Conservation (phyloP, 1,140 invertebrate species). For the Cydia amplana region DNA sequence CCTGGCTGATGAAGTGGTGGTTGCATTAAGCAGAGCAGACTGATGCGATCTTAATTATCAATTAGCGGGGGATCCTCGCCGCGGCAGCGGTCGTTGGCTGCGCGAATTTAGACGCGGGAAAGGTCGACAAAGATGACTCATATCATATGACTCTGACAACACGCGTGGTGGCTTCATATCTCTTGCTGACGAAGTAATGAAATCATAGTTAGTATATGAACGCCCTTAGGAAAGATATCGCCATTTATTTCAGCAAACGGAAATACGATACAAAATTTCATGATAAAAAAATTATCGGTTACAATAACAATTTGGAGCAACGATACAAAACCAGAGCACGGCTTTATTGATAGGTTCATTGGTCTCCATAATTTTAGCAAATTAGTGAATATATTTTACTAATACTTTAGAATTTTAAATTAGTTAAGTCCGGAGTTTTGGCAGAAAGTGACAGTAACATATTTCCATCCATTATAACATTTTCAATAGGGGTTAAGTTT, state of each 20-base stretch:
- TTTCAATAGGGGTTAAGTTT: neutral
- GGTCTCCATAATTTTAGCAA: neutral
- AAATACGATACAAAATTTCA: neutral
- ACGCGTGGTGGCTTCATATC: slow-evolving; percentile 1
- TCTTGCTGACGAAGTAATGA: neutral
- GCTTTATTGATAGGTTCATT: too few relatives aligned
- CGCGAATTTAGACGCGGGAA: slow-evolving; percentile 67
- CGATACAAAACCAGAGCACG: too few relatives aligned
- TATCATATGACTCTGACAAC: slow-evolving; percentile 40
- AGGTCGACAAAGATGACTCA: slow-evolving; percentile 64
- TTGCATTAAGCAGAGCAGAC: slow-evolving; percentile 15
- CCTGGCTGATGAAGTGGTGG: slow-evolving; percentile 11
- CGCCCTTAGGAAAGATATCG: neutral
- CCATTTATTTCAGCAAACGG: neutral
- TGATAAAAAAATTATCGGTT: too few relatives aligned
- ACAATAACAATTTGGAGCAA: too few relatives aligned
- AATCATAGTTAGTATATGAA: too few relatives aligned
- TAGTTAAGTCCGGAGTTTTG: too few relatives aligned
- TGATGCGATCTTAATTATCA: slow-evolving; percentile 33
- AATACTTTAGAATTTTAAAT: too few relatives aligned
- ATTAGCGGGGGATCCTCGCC: slow-evolving; percentile 26
- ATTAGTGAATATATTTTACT: neutral
- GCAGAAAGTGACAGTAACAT: too few relatives aligned
- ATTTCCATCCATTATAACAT: neutral
- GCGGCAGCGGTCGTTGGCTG: slow-evolving; percentile 56